phyloP scores from a whole-genome alignment of 2,113 vertebrate species.

The Empidonax alnorum region DNA sequence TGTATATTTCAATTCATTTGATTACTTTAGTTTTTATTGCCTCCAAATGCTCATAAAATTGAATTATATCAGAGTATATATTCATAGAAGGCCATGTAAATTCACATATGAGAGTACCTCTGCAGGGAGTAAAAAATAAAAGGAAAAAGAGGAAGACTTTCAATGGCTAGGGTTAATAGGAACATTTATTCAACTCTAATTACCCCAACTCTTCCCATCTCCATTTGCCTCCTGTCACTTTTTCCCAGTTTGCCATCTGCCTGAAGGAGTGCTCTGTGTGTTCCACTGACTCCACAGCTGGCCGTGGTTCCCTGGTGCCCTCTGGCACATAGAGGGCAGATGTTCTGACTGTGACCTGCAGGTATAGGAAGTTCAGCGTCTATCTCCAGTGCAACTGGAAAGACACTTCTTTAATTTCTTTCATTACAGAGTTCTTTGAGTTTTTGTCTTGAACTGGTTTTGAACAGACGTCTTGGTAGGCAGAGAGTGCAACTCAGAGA shows the following conservation, averaged over 20 bases:
- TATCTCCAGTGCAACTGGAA: background rate
- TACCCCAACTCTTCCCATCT: background rate
- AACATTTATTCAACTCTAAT: background rate
- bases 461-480: background rate
- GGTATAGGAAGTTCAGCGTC: background rate
- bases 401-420: background rate
- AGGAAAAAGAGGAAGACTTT: background rate
- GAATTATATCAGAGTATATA: background rate
- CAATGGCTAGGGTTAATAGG: background rate
- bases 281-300: background rate
- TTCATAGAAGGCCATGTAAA: background rate
- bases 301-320: background rate
- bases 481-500: background rate
- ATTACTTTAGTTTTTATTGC: background rate
- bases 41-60: background rate
- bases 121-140: background rate
- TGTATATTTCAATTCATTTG: background rate
- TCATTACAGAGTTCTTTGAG: background rate
- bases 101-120: background rate
- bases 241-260: background rate
- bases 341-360: background rate
- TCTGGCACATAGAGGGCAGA: background rate
- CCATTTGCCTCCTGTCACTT: background rate
- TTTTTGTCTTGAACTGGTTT: background rate
- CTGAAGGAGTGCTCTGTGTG: background rate